A percentile compares a stretch with the other conserved stretches of the same genome.
Evolutionary conservation across 64 coral and sea anemone species (phyloP).

Genomic region (Montipora capricornis): DNA sequence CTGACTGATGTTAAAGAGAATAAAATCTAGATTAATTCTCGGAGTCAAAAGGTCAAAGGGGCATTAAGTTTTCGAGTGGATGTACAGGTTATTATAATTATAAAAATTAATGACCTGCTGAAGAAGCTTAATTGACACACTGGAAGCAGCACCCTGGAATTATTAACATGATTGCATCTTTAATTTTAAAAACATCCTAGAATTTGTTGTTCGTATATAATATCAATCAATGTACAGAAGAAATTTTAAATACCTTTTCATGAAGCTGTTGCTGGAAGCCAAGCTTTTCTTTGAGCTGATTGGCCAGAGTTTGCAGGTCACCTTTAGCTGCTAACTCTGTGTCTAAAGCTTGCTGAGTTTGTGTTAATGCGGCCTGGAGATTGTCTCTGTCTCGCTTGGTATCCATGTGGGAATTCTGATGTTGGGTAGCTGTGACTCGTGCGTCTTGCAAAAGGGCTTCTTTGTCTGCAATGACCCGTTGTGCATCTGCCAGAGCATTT

Average conservation of each 20-base stretch:
- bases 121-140: too few relatives aligned
- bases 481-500: conserved; percentile 94
- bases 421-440: conserved; percentile 92
- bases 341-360: conserved; percentile 96
- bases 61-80: too few relatives aligned
- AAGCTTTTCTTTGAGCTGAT: conserved; percentile 91
- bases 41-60: too few relatives aligned
- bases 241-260: conserved; percentile 80
- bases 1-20: too few relatives aligned
- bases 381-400: conserved; percentile 90
- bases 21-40: too few relatives aligned
- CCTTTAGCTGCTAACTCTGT: conserved; percentile 79
- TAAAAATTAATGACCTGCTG: too few relatives aligned
- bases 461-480: conserved; percentile 93
- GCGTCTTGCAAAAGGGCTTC: conserved; percentile 92
- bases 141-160: too few relatives aligned
- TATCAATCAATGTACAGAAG: too few relatives aligned
- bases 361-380: conserved; percentile 76
- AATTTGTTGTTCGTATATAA: too few relatives aligned
- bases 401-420: conserved; percentile 94
- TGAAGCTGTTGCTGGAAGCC: conserved; percentile 89
- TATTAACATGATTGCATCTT: too few relatives aligned
- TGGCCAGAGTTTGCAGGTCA: conserved; percentile 84
- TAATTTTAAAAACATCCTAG: too few relatives aligned
- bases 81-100: too few relatives aligned